Base-by-base conservation (phyloP, 2,888 invertebrate genomes). In the Andrena dorsata region DNA sequence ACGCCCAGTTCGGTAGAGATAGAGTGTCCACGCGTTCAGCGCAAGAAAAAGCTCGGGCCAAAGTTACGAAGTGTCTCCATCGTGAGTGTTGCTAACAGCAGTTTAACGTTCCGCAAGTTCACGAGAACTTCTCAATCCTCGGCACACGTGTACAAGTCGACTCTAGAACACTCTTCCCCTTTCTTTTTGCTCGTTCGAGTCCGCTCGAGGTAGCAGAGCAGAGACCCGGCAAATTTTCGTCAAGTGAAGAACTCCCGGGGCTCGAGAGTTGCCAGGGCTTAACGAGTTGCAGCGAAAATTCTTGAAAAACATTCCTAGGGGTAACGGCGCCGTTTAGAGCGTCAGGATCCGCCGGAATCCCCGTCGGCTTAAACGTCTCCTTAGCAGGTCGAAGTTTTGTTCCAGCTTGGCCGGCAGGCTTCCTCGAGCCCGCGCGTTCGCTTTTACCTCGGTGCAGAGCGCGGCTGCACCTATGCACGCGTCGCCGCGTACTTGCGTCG, bases 401-500 rank as follows among this genome's bases (percentile, higher is more conserved):
- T 28, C 26, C 41, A 13, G 8, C n/a, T 61, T 0, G 70, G n/a
- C 23, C 23, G 47, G 16, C 65, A 65, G 51, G 26, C 35, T 65
- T 51, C 7, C 65, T 30, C 41, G n/a, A 6, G 16, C 0, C 30
- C 5, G 28, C 30, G 1, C 60, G 10, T 8, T n/a, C 16, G 30
- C 20, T 23, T 47, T 69, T 32, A 30, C 6, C 32, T n/a, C 16
- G 41, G 30, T 10, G 60, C 53, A 28, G 8, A 32, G n/a, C 16
- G 51, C 41, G 3, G 5, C 13, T n/a, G 66, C 47, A 65, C 72
- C 72, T 20, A 49, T 35, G 65, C 65, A 72, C 77, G 72, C 77
- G 58, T 83, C 60, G 79, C 61, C 47, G 72, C 68, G 71, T 26
- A 49, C 47, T 75, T 53, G 58, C 71, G 63, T 61, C 70, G 60